Conservation (phyloP, 2,888 invertebrate species). For the Polyploca ridens region DNA sequence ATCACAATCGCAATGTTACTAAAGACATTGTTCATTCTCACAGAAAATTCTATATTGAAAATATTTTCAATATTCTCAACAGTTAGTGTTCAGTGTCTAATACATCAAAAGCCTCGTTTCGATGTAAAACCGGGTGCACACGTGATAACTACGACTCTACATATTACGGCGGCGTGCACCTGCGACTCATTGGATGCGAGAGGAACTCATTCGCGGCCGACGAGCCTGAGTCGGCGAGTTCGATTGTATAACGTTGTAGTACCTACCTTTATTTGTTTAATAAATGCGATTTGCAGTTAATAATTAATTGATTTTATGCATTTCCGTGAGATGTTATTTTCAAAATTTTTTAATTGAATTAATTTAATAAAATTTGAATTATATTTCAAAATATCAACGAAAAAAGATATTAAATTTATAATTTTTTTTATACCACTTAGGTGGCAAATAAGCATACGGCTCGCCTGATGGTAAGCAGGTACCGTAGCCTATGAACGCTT, state of each 20-base stretch:
- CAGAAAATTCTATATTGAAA: slow-evolving; percentile 16
- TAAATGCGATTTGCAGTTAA: no score
- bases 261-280: background rate
- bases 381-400: no score
- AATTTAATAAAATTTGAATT: no score
- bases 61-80: slow-evolving; percentile 17
- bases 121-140: slow-evolving; percentile 43
- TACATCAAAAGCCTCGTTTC: slow-evolving; percentile 15
- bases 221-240: background rate
- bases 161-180: slow-evolving; percentile 62
- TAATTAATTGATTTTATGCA: no score
- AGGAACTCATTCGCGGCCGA: background rate
- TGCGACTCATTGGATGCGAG: slow-evolving; percentile 37
- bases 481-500: no score
- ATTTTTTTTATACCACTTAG: no score
- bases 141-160: slow-evolving; percentile 45
- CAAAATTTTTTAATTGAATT: no score
- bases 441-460: no score
- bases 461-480: no score
- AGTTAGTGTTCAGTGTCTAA: slow-evolving; percentile 23
- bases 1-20: no score
- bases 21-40: slow-evolving; percentile 4
- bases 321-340: no score
- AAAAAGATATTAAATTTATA: no score
- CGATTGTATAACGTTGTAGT: background rate